A percentile compares a stretch with the other conserved stretches of the same genome.
Evolutionary conservation across 2,888 invertebrate species (phyloP).

Genomic region (Myopa tessellatipennis): DNA sequence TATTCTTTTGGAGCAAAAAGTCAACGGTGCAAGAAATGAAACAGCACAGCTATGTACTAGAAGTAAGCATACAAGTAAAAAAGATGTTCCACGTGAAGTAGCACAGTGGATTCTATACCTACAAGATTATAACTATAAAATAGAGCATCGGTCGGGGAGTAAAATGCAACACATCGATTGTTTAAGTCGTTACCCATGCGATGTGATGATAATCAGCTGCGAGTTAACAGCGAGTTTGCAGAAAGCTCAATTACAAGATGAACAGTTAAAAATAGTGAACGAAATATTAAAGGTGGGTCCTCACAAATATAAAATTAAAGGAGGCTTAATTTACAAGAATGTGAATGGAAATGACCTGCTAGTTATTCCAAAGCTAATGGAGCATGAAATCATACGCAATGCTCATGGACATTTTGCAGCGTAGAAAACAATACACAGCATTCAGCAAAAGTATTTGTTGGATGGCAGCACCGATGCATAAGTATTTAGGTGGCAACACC

Average conservation of each 20-base stretch:
- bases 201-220: too few species aligned
- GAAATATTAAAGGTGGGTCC: constrained; percentile 33
- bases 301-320: constrained; percentile 34
- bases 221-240: constrained; percentile 30
- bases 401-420: constrained; percentile 40
- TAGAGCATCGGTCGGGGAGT: constrained; percentile 50
- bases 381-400: constrained; percentile 34
- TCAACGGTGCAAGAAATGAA: not conserved
- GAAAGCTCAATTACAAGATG: constrained; percentile 40
- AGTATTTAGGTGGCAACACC: too few species aligned
- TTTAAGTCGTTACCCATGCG: constrained; percentile 48
- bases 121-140: constrained; percentile 47
- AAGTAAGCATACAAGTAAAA: constrained; percentile 49
- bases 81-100: constrained; percentile 47
- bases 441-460: constrained; percentile 40
- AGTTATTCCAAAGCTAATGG: constrained; percentile 41
- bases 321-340: constrained; percentile 10
- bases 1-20: constrained; percentile 29
- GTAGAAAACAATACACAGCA: constrained; percentile 33
- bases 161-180: constrained; percentile 50
- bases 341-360: constrained; percentile 36
- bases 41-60: constrained; percentile 45
- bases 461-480: too few species aligned
- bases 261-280: constrained; percentile 29
- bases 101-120: constrained; percentile 49